These are phyloP conservation scores for Mesoligia furuncula DNA, from an alignment of 2,888 invertebrate genomes.

Conservation along the genomic window DNA sequence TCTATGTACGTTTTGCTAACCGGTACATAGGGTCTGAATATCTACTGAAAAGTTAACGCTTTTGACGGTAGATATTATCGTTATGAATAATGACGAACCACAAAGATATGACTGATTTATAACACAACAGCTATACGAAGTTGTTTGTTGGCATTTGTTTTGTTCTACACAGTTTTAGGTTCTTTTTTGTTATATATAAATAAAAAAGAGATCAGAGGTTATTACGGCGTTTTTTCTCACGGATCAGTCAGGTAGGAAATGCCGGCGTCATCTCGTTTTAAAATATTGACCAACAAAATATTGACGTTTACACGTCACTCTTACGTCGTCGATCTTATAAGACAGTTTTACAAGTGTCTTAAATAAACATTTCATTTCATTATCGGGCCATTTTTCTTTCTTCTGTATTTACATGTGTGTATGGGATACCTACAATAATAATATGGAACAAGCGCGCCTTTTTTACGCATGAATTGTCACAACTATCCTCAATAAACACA, in stretches of 20 bases:
- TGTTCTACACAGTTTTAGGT: not conserved
- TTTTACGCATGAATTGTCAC: not conserved
- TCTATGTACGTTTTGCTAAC: not conserved
- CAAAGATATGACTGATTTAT: conserved; percentile 6
- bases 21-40: not conserved
- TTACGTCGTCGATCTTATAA: no score
- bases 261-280: no score
- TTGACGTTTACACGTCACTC: no score
- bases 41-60: not conserved
- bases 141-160: not conserved
- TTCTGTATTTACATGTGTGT: not conserved
- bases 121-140: no score
- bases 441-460: not conserved
- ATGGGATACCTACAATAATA: not conserved
- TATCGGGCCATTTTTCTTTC: not conserved
- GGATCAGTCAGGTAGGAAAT: no score
- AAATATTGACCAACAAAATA: no score
- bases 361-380: no score
- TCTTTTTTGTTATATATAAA: no score
- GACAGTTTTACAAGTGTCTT: no score
- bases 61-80: not conserved
- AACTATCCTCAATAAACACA: not conserved
- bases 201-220: no score
- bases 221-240: not conserved
- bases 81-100: conserved; percentile 4